Conservation (phyloP, 2,113 vertebrate species). For the Hypomesus transpacificus region DNA sequence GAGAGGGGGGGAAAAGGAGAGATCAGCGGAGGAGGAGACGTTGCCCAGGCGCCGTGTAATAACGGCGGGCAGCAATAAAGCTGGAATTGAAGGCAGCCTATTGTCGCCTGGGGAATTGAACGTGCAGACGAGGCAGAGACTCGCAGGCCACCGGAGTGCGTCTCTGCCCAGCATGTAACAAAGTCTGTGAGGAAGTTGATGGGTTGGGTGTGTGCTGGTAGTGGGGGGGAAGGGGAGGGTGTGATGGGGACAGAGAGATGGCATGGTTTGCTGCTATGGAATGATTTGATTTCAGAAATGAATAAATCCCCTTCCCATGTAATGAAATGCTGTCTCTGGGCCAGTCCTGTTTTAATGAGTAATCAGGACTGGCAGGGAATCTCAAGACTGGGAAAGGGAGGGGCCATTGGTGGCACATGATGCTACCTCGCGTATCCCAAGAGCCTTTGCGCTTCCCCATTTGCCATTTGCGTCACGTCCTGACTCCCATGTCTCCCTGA, state of each 20-base stretch:
- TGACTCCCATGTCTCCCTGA: constrained; percentile 14
- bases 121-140: constrained; percentile 30
- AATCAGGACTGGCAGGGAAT: background rate
- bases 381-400: background rate
- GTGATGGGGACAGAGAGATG: background rate
- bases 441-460: background rate
- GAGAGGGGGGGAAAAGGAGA: constrained; percentile 8
- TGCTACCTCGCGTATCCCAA: background rate
- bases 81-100: constrained; percentile 57
- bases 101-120: constrained; percentile 56
- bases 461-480: constrained; percentile 38
- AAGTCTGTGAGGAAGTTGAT: constrained; percentile 5
- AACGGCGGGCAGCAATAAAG: constrained; percentile 65
- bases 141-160: constrained; percentile 23
- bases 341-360: background rate
- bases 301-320: background rate
- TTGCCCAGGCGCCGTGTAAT: constrained; percentile 49
- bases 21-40: constrained; percentile 41
- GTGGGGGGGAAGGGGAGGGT: background rate
- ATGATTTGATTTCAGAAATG: background rate
- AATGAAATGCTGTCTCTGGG: background rate
- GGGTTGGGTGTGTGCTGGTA: background rate
- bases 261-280: too few species aligned
- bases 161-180: constrained; percentile 29
- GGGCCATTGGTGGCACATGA: background rate